Evolutionary conservation across 1,140 invertebrate genomes (phyloP).

Genomic region (Leptonema lineaticorne): DNA sequence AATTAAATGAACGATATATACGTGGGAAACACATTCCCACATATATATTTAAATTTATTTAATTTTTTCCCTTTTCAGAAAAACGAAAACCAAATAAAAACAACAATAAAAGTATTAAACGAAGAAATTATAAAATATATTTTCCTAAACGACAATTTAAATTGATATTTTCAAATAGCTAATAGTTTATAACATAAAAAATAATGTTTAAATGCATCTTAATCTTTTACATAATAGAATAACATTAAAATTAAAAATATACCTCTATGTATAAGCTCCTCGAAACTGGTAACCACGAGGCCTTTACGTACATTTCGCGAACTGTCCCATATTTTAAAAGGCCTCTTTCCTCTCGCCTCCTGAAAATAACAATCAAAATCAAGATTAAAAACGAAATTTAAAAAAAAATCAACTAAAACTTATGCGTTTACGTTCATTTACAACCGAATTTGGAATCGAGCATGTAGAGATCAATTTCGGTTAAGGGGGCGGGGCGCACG

Average conservation of each 20-base stretch:
- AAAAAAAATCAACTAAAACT: too few species aligned
- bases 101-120: too few species aligned
- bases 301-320: slow-evolving; percentile 91
- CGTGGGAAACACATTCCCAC: neutral
- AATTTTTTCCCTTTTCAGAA: too few species aligned
- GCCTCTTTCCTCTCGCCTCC: slow-evolving; percentile 91
- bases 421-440: too few species aligned
- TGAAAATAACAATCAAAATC: slow-evolving; percentile 50
- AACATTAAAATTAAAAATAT: slow-evolving; percentile 22
- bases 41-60: too few species aligned
- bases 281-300: slow-evolving; percentile 86
- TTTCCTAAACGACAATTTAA: too few species aligned
- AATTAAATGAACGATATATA: neutral
- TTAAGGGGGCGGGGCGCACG: slow-evolving; percentile 9
- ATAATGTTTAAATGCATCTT: too few species aligned
- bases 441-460: neutral
- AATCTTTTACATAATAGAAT: neutral
- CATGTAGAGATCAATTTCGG: neutral
- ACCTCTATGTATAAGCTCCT: slow-evolving; percentile 89
- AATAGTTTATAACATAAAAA: too few species aligned
- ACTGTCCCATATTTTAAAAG: slow-evolving; percentile 97
- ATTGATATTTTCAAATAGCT: too few species aligned
- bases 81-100: too few species aligned
- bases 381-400: neutral
- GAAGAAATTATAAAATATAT: too few species aligned